Evolutionary conservation across 2,113 vertebrate genomes (phyloP).

Genomic region (Myotis davidii): DNA sequence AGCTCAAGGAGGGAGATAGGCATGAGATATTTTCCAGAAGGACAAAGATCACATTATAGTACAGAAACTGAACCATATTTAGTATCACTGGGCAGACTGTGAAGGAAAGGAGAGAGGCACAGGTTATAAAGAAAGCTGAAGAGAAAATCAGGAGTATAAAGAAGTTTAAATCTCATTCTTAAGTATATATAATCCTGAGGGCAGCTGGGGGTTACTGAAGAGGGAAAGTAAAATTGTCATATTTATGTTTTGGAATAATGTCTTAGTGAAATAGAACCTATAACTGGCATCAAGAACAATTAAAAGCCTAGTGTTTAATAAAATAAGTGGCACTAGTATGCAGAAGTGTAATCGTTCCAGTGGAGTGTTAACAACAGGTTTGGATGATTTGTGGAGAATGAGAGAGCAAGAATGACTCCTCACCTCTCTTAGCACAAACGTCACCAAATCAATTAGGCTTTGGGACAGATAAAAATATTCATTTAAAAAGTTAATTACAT

Average conservation of each 20-base stretch:
- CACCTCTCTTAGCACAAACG: background rate
- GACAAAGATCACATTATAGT: background rate
- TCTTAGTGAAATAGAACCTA: background rate
- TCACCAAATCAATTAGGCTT: background rate
- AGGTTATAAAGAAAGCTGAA: background rate
- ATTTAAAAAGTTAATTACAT: slow-evolving; percentile 14
- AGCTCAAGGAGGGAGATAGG: background rate
- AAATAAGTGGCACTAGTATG: background rate
- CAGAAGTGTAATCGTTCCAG: background rate
- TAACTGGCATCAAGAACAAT: background rate
- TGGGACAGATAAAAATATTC: background rate
- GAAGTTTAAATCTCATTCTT: background rate
- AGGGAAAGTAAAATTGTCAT: background rate
- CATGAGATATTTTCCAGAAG: background rate
- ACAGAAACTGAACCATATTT: background rate
- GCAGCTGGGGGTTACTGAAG: background rate
- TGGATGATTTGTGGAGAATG: background rate
- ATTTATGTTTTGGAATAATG: background rate
- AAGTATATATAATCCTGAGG: background rate
- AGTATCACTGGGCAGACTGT: background rate
- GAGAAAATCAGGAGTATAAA: background rate
- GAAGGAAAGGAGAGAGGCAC: background rate
- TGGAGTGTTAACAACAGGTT: background rate
- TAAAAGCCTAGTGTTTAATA: background rate
- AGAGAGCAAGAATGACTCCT: background rate